Evolutionary conservation across 2,113 vertebrate species (phyloP).

Genomic region (Ivindomyrus marchei): DNA sequence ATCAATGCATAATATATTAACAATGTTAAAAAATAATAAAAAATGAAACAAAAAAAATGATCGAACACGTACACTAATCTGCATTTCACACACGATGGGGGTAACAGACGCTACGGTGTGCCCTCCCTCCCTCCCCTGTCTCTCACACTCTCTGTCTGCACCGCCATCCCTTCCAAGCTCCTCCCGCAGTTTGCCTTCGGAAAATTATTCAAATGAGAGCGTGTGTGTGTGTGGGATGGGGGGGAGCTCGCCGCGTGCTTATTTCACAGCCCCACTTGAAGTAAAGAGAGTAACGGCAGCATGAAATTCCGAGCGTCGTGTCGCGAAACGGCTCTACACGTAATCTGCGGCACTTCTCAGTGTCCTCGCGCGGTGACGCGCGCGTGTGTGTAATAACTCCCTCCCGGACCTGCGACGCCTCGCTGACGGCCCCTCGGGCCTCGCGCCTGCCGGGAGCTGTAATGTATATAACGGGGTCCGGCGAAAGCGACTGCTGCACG

Average conservation of each 20-base stretch:
- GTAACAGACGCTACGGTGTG: background rate
- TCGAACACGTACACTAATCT: background rate
- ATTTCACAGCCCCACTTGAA: constrained; percentile 53
- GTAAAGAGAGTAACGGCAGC: constrained; percentile 37
- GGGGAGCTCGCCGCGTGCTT: constrained; percentile 35
- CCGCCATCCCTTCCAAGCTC: constrained; percentile 12
- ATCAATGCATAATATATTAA: background rate
- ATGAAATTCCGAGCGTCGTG: constrained; percentile 50
- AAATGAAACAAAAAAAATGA: background rate
- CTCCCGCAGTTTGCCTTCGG: constrained; percentile 37
- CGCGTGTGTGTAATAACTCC: constrained; percentile 41
- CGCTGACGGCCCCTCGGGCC: constrained; percentile 28
- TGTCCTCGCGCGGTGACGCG: background rate
- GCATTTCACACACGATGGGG: background rate
- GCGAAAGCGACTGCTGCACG: constrained; percentile 29
- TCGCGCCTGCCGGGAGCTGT: constrained; percentile 31
- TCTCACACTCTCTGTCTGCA: constrained; percentile 10
- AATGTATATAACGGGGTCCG: constrained; percentile 42
- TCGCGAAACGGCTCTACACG: constrained; percentile 25
- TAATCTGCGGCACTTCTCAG: background rate
- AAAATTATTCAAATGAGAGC: constrained; percentile 50
- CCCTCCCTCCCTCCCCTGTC: background rate
- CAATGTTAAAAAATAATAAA: background rate
- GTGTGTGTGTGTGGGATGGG: background rate
- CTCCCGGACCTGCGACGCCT: constrained; percentile 9